Evolutionary conservation across 2,888 invertebrate species (phyloP), one percentile per base, ranked within the genome.

Genomic region (Chrysomela aeneicollis): DNA sequence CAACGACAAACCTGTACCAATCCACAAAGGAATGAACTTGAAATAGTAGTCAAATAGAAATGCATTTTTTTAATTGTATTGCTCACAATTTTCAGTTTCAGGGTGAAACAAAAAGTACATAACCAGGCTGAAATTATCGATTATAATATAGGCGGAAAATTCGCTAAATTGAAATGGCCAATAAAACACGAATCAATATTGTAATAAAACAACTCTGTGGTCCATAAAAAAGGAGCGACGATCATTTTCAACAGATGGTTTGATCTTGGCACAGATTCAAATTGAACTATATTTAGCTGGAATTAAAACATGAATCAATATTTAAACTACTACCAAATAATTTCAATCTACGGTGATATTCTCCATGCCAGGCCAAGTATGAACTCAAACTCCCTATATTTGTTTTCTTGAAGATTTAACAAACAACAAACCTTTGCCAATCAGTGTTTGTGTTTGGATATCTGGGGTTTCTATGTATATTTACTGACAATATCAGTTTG

Each of bases 191-290:
- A 26, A 35, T 35, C 35, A 35, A 35, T 26, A 26, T 35, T 35
- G 35, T 2, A 35, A 35, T 10, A 9, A 35, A 35, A 26, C 26
- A 5, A 26, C 26, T 26, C 6, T 26, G 26, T 26, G 4, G 26
- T 3, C 6, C 6, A 26, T 5, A 26, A 26, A 26, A 26, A 26
- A 26, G 26, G 3, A 26, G 26, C 30, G 52, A 52, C 52, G 32
- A 8, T 26, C 5, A n/a, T 32, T 32, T 52, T 47, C n/a, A 57
- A 57, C 47, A 46, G 47, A 42, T 57, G 46, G 46, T 15, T 47
- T 10, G 17, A 15, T 57, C 22, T 46, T 57, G 57, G 57, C 57
- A 42, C 15, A n/a, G 22, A 15, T 46, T 57, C 57, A 57, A 57
- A 46, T 42, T 42, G 1, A n/a, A 42, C 15, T 46, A 57, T 57